Evolutionary conservation across 2,888 invertebrate genomes (phyloP).

Genomic region (Xestia rhomboidea): DNA sequence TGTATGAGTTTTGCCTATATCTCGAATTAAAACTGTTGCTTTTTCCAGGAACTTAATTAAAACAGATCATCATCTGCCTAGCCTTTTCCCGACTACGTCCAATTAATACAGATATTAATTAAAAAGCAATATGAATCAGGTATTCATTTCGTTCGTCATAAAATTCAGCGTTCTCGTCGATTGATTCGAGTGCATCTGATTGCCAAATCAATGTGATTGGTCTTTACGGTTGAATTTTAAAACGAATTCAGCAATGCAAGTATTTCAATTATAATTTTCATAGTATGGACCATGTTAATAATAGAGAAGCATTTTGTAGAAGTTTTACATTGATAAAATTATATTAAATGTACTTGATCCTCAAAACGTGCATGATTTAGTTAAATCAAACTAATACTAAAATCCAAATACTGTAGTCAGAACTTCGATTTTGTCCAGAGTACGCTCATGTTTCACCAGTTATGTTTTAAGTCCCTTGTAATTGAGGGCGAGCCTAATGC

Average conservation of each 20-base stretch:
- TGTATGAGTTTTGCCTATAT: too few relatives aligned
- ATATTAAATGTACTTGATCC: too few relatives aligned
- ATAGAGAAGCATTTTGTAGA: background rate
- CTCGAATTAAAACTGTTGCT: background rate
- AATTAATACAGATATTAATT: background rate
- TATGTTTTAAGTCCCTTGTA: background rate
- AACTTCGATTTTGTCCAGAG: background rate
- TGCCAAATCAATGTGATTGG: background rate
- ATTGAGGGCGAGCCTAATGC: background rate
- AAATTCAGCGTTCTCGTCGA: constrained; percentile 16
- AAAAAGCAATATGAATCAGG: background rate
- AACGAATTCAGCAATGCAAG: background rate
- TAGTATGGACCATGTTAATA: background rate
- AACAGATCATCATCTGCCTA: background rate
- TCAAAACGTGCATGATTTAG: background rate
- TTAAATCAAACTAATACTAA: background rate
- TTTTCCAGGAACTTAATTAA: constrained; percentile 11
- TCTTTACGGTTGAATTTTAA: background rate
- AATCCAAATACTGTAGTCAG: background rate
- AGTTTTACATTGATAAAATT: background rate
- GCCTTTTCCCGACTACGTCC: background rate
- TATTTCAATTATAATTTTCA: background rate
- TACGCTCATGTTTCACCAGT: background rate
- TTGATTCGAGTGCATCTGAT: constrained; percentile 28
- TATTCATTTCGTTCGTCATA: constrained; percentile 10